Conservation (phyloP, 2,888 invertebrate genomes). For the Drosophila nr. medialis region DNA sequence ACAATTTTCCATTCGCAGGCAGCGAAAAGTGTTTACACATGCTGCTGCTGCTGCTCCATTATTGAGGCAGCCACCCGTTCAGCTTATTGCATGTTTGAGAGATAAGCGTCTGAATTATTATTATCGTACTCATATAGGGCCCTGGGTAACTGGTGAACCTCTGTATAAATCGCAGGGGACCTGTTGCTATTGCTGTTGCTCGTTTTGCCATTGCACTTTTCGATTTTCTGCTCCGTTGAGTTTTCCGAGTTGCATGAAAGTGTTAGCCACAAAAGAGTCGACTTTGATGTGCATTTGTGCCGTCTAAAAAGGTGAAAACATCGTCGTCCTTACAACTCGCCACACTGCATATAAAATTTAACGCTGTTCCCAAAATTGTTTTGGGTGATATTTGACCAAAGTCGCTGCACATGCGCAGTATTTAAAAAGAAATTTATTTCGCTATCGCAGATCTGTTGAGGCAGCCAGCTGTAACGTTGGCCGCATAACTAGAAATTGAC, state of each 20-base stretch:
- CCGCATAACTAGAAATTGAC: slow-evolving; percentile 61
- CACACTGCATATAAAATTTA: slow-evolving; percentile 18
- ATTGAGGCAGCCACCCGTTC: slow-evolving; percentile 49
- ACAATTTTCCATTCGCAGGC: slow-evolving; percentile 59
- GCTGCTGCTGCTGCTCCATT: slow-evolving; percentile 19
- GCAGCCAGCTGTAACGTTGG: slow-evolving; percentile 65
- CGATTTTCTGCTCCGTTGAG: slow-evolving; percentile 84
- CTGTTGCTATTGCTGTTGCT: slow-evolving; percentile 61
- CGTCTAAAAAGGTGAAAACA: slow-evolving; percentile 38
- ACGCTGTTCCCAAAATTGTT: slow-evolving; percentile 21
- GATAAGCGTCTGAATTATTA: slow-evolving; percentile 75
- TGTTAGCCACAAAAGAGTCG: slow-evolving; percentile 1
- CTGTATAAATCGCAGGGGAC: slow-evolving; percentile 35
- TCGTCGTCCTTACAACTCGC: slow-evolving; percentile 25
- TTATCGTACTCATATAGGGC: slow-evolving; percentile 62
- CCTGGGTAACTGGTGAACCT: slow-evolving; percentile 36
- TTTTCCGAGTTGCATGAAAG: slow-evolving; percentile 49
- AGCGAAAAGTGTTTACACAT: slow-evolving; percentile 55
- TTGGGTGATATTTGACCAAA: slow-evolving; percentile 53
- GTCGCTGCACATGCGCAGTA: slow-evolving; percentile 47
- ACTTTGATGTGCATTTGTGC: slow-evolving; percentile 26
- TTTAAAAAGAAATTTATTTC: slow-evolving; percentile 51
- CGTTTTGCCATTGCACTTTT: slow-evolving; percentile 61
- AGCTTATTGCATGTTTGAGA: slow-evolving; percentile 69
- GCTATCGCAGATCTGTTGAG: slow-evolving; percentile 67